Evolutionary conservation across 2,113 vertebrate species (phyloP).

Genomic region (Sebastes fasciatus): DNA sequence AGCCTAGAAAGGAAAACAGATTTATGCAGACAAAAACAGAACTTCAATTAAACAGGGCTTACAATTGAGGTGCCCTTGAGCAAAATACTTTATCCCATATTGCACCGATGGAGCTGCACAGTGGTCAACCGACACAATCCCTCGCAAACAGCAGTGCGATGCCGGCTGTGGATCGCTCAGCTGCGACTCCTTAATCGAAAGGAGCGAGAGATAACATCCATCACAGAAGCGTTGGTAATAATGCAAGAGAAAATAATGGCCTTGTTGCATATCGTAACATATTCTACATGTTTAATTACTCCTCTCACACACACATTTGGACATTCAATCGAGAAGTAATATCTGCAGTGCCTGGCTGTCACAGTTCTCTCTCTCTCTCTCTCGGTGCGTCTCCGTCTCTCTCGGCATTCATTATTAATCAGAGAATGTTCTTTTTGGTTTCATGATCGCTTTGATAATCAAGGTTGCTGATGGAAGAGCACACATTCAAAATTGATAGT

Average conservation of each 20-base stretch:
- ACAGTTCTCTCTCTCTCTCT: conserved; percentile 15
- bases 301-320: conserved; percentile 6
- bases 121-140: conserved; percentile 31
- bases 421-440: conserved; percentile 65
- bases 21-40: conserved; percentile 54
- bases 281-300: conserved; percentile 26
- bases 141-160: conserved; percentile 11
- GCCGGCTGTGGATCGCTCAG: conserved; percentile 38
- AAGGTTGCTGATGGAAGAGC: conserved; percentile 65
- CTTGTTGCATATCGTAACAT: conserved; percentile 1
- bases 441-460: conserved; percentile 74
- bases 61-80: conserved; percentile 41
- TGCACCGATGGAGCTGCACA: conserved; percentile 23
- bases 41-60: conserved; percentile 52
- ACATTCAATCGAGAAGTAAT: conserved; percentile 27
- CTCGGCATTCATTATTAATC: conserved; percentile 69
- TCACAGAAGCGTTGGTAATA: background rate
- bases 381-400: conserved; percentile 12
- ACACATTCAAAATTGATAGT: conserved; percentile 60
- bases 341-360: conserved; percentile 43
- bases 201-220: conserved; percentile 15
- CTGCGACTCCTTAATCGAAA: conserved; percentile 28
- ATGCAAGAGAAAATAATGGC: conserved; percentile 6
- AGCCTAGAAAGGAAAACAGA: conserved; percentile 48
- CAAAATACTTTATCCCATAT: conserved; percentile 28